A percentile compares a stretch with the other conserved stretches of the same genome.
Conservation (phyloP, 2,888 invertebrate genomes). For the Chrysina gloriosa region DNA sequence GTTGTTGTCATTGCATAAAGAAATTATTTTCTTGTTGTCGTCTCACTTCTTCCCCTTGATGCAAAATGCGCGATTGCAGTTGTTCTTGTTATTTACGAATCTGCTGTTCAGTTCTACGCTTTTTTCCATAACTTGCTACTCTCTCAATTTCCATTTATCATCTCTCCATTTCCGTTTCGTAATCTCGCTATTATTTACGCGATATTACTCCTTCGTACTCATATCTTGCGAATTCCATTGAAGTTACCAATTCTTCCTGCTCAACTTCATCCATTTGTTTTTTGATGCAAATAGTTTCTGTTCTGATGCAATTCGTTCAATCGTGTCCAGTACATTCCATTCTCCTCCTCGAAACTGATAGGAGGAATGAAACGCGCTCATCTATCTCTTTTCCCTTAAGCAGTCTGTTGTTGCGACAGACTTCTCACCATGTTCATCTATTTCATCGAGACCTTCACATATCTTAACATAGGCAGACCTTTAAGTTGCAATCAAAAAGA, state of each 20-base stretch:
- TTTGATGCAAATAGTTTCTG: slow-evolving; percentile 91
- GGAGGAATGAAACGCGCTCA: slow-evolving; percentile 90
- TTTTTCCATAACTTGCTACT: slow-evolving; percentile 42
- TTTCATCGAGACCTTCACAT: slow-evolving; percentile 90
- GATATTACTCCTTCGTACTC: slow-evolving; percentile 97
- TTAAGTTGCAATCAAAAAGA: slow-evolving; percentile 88
- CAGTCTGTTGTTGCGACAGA: slow-evolving; percentile 86
- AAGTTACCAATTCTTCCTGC: slow-evolving; percentile 92
- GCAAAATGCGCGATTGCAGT: slow-evolving; percentile 80
- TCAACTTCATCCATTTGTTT: slow-evolving; percentile 91
- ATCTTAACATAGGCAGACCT: slow-evolving; percentile 94
- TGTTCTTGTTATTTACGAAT: slow-evolving; percentile 80
- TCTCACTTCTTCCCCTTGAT: slow-evolving; percentile 87
- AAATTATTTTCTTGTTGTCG: slow-evolving; percentile 89
- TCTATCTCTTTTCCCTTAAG: slow-evolving; percentile 70
- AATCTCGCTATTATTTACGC: slow-evolving; percentile 87
- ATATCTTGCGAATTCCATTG: slow-evolving; percentile 96
- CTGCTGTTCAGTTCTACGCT: slow-evolving; percentile 65
- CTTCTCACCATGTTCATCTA: slow-evolving; percentile 90
- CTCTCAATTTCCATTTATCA: slow-evolving; percentile 68
- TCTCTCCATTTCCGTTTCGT: slow-evolving; percentile 88
- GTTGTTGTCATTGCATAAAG: slow-evolving; percentile 79
- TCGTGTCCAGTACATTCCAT: slow-evolving; percentile 97
- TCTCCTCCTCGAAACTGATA: slow-evolving; percentile 94
- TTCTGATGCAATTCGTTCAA: slow-evolving; percentile 90